These are phyloP conservation scores for Peromyscus aztecus DNA, from an alignment of 2,797 vertebrate genomes.

Conservation along the genomic window DNA sequence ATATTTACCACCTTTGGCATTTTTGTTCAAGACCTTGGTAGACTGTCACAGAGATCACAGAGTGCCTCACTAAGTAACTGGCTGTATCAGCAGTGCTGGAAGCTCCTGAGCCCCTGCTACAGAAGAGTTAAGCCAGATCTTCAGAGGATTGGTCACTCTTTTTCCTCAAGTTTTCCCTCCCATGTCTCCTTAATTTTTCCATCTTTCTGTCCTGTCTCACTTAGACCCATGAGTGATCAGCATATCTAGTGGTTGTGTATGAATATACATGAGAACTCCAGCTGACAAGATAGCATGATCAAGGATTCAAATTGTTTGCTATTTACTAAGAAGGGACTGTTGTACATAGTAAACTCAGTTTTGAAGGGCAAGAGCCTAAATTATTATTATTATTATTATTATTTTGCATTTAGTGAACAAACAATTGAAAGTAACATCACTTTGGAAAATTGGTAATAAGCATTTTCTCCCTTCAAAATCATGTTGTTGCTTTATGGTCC, in stretches of 20 bases:
- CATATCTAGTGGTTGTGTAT: not conserved
- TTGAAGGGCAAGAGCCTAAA: not conserved
- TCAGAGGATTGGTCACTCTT: not conserved
- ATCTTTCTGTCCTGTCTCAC: not conserved
- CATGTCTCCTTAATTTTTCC: not conserved
- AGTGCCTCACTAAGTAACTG: not conserved
- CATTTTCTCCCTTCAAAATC: not conserved
- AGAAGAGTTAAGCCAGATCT: not conserved
- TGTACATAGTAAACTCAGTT: not conserved
- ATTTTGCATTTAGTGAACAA: constrained; percentile 8
- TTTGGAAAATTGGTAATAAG: not conserved
- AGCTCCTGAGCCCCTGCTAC: not conserved
- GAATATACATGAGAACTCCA: not conserved
- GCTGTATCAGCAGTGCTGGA: too few species aligned
- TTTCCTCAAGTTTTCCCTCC: not conserved
- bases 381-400: not conserved
- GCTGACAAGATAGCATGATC: not conserved
- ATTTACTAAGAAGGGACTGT: not conserved
- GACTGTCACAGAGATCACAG: not conserved
- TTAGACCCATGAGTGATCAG: not conserved
- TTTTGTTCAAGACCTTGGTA: not conserved
- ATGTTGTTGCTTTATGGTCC: not conserved
- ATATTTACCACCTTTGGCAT: not conserved
- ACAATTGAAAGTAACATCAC: not conserved
- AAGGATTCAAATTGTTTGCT: not conserved